These are phyloP conservation scores for Nomada flava DNA, from an alignment of 2,888 invertebrate genomes.

Conservation along the genomic window DNA sequence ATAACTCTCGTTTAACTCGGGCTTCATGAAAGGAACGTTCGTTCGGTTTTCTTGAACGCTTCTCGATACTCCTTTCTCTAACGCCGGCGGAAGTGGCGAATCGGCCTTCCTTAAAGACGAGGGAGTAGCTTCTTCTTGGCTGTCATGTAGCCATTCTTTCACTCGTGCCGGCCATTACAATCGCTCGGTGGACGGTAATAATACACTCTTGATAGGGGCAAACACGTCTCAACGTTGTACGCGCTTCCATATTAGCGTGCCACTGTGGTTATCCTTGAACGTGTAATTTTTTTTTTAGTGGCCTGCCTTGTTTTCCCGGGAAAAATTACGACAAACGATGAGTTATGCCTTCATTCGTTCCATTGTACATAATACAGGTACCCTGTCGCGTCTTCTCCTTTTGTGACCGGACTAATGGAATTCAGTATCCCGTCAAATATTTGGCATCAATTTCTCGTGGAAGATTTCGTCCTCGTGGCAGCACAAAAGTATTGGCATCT, in stretches of 20 bases:
- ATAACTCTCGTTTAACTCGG: slow-evolving; percentile 64
- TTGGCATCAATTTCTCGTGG: neutral
- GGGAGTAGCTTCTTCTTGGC: slow-evolving; percentile 55
- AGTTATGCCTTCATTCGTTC: slow-evolving; percentile 20
- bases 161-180: slow-evolving; percentile 52
- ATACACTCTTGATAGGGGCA: slow-evolving; percentile 63
- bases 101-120: slow-evolving; percentile 46
- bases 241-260: slow-evolving; percentile 65
- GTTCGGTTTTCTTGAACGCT: slow-evolving; percentile 45
- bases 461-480: no score
- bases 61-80: slow-evolving; percentile 52
- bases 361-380: neutral
- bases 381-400: neutral
- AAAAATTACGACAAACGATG: slow-evolving; percentile 37
- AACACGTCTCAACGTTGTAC: slow-evolving; percentile 62
- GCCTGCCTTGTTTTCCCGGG: neutral
- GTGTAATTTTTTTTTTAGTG: neutral
- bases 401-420: neutral
- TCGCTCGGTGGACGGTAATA: slow-evolving; percentile 52
- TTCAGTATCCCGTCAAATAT: neutral
- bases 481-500: no score
- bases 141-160: slow-evolving; percentile 54
- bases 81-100: slow-evolving; percentile 60
- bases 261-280: slow-evolving; percentile 43
- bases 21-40: slow-evolving; percentile 56